Conservation (phyloP, 2,888 invertebrate genomes). For the Patella ulyssiponensis region DNA sequence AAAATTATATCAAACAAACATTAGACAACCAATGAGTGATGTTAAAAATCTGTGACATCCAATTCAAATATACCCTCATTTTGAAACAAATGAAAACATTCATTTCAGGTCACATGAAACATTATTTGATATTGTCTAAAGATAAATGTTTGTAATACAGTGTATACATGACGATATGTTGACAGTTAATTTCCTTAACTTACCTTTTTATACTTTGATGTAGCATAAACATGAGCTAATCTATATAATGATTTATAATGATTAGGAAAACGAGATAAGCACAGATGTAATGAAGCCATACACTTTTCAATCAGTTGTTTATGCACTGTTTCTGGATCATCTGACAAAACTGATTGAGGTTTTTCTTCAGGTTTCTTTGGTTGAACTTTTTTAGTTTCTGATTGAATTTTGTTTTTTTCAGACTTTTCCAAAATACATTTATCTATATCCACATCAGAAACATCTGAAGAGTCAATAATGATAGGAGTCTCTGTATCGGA, state of each 20-base stretch:
- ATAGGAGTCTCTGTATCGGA: too few relatives aligned
- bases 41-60: too few relatives aligned
- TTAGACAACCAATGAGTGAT: too few relatives aligned
- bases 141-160: too few relatives aligned
- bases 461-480: too few relatives aligned
- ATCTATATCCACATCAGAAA: neutral
- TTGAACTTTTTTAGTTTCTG: neutral
- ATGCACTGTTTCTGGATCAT: slow-evolving; percentile 13
- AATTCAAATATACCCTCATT: too few relatives aligned
- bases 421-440: neutral
- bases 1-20: too few relatives aligned
- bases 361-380: neutral
- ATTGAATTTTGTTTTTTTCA: neutral
- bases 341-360: neutral
- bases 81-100: too few relatives aligned
- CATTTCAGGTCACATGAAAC: too few relatives aligned
- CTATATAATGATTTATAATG: slow-evolving; percentile 95
- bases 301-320: slow-evolving; percentile 78
- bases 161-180: too few relatives aligned
- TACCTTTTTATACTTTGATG: slow-evolving; percentile 57
- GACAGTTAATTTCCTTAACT: slow-evolving; percentile 15
- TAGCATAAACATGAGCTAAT: slow-evolving; percentile 84
- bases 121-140: too few relatives aligned
- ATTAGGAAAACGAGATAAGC: slow-evolving; percentile 87
- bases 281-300: slow-evolving; percentile 83